Conservation (phyloP, 1,140 invertebrate genomes). For the Nasonia longicornis region DNA sequence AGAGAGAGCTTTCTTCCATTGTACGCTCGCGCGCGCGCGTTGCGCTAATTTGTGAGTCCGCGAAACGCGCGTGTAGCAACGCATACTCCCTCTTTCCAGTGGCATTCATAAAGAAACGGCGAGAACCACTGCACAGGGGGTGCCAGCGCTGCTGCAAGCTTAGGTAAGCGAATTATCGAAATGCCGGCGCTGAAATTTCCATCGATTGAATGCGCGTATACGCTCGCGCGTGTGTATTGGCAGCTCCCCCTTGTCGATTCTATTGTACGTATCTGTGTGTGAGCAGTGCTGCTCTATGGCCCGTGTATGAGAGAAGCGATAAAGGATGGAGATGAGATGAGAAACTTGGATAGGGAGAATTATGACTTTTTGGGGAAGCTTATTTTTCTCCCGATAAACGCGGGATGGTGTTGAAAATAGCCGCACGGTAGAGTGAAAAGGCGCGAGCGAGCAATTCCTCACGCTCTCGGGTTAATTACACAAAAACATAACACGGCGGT, state of each 20-base stretch:
- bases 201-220: slow-evolving; percentile 39
- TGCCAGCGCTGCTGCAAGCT: background rate
- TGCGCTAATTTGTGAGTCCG: slow-evolving; percentile 29
- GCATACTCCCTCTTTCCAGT: background rate
- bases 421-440: too few relatives aligned
- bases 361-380: background rate
- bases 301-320: slow-evolving; percentile 1
- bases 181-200: slow-evolving; percentile 51
- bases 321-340: background rate
- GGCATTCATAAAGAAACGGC: slow-evolving; percentile 17
- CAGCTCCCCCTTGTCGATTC: background rate
- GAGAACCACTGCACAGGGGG: background rate
- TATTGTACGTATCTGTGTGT: background rate
- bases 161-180: slow-evolving; percentile 57
- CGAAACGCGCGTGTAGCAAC: background rate
- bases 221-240: background rate
- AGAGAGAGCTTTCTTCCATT: slow-evolving; percentile 28
- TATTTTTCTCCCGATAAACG: background rate
- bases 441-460: background rate
- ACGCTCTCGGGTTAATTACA: too few relatives aligned
- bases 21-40: background rate
- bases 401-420: too few relatives aligned
- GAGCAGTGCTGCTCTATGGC: background rate
- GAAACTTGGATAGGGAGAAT: background rate
- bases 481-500: background rate